Conservation (phyloP, 2,888 invertebrate genomes). For the Leuctra nigra region DNA sequence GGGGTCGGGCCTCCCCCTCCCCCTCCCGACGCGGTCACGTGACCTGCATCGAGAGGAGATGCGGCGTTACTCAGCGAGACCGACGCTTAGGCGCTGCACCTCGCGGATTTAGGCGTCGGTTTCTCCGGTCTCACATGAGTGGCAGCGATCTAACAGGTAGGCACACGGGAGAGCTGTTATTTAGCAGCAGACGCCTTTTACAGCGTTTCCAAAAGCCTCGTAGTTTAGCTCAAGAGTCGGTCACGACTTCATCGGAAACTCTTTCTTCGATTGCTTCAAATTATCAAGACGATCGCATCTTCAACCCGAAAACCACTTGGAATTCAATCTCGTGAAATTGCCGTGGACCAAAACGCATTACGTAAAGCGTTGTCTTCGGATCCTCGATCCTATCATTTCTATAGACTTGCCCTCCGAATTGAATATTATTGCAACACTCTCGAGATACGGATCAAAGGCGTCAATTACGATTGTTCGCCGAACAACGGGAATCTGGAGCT, state of each 20-base stretch:
- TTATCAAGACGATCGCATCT: constrained; percentile 1
- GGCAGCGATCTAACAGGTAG: too few relatives aligned
- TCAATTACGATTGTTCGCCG: too few relatives aligned
- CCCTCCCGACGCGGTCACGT: neutral
- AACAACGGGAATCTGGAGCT: neutral
- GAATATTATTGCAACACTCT: too few relatives aligned
- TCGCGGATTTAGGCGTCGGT: too few relatives aligned
- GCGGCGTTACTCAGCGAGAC: constrained; percentile 7
- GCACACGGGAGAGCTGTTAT: too few relatives aligned
- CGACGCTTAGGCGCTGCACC: too few relatives aligned
- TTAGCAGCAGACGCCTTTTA: too few relatives aligned
- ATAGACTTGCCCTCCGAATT: neutral
- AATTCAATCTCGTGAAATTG: constrained; percentile 1
- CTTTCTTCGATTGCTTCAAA: constrained; percentile 1
- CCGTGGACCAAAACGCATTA: neutral
- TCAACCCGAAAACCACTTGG: neutral
- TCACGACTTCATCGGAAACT: neutral
- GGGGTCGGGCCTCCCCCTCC: neutral
- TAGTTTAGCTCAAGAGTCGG: too few relatives aligned
- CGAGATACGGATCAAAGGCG: too few relatives aligned
- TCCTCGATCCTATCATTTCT: neutral
- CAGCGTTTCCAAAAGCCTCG: too few relatives aligned
- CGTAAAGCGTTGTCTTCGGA: neutral
- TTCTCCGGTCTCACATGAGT: too few relatives aligned
- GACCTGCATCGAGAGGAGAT: neutral